Conservation (phyloP, 2,888 invertebrate genomes). For the Anaspis maculata region DNA sequence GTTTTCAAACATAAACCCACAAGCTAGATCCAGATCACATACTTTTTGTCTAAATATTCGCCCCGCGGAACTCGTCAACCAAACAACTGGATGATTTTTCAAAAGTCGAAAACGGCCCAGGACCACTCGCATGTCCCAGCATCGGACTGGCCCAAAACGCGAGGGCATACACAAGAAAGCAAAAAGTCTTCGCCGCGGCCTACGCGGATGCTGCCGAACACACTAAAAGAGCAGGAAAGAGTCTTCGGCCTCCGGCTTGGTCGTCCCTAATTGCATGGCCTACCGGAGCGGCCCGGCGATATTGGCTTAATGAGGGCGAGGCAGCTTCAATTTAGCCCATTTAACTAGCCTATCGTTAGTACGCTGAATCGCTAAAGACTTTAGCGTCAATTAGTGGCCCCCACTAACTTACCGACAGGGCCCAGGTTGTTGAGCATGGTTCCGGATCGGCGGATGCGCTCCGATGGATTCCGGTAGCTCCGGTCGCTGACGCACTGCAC, state of each 20-base stretch:
- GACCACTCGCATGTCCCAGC: too few relatives aligned
- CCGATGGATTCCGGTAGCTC: constrained; percentile 8
- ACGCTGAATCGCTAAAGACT: constrained; percentile 43
- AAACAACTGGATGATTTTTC: too few relatives aligned
- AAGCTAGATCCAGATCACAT: too few relatives aligned
- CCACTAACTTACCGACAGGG: constrained; percentile 42
- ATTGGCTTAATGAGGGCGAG: constrained; percentile 45
- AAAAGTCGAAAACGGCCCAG: too few relatives aligned
- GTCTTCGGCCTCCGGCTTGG: constrained; percentile 23
- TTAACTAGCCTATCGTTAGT: constrained; percentile 45
- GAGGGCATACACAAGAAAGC: too few relatives aligned
- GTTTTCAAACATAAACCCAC: too few relatives aligned
- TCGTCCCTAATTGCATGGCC: constrained; percentile 41
- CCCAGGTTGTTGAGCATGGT: constrained; percentile 43
- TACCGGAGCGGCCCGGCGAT: constrained; percentile 40
- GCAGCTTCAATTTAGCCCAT: constrained; percentile 44
- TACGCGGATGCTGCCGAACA: too few relatives aligned
- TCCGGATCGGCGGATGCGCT: constrained; percentile 12
- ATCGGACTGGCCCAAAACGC: too few relatives aligned
- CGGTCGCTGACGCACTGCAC: constrained; percentile 33
- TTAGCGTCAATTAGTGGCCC: constrained; percentile 43
- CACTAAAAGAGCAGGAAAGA: constrained; percentile 32
- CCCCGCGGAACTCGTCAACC: too few relatives aligned
- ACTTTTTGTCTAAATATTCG: too few relatives aligned
- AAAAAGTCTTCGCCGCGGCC: too few relatives aligned